Evolutionary conservation across 23 tunicate genomes (phyloP), one percentile per base, ranked within the genome.

Genomic region (Ascidia mentula): DNA sequence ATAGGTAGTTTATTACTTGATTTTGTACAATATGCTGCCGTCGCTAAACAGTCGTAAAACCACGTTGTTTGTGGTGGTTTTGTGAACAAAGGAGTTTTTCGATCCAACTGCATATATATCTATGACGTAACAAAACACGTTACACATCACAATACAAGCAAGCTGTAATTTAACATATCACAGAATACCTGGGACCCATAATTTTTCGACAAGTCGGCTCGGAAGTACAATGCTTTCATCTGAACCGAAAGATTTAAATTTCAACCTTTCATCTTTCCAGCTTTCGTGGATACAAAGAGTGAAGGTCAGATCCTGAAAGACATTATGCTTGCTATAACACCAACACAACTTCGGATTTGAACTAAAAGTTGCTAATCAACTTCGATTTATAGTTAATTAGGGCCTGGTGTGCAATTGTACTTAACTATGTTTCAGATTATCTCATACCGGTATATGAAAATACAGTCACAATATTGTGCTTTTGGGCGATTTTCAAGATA

Each of bases 101-200:
- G 98, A 90, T 0, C 98, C 98, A 60, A 89, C 87, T 69, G 89
- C 85, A 79, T 84, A 90, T 15, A 95, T 74, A 40, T 95, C 98
- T 86, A 59, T 24, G 17, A 79, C 35, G 40, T 38, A 59, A 53
- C 30, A 45, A 53, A n/a, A n/a, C n/a, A n/a, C n/a, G n/a, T n/a
- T n/a, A n/a, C n/a, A n/a, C n/a, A n/a, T n/a, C n/a, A n/a, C n/a
- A n/a, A n/a, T n/a, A n/a, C n/a, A n/a, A n/a, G n/a, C n/a, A n/a
- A n/a, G n/a, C n/a, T n/a, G n/a, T n/a, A n/a, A n/a, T n/a, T n/a
- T n/a, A n/a, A n/a, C n/a, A n/a, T n/a, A n/a, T 15, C 60, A 45
- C 60, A 45, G 18, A 17, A 73, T 77, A 77, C 96, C 96, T 76
- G 96, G 96, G 5, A 90, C 96, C 96, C 96, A 90, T 5, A 91